Conservation (phyloP, 2,797 vertebrate species). For the Ambastaia sidthimunki region DNA sequence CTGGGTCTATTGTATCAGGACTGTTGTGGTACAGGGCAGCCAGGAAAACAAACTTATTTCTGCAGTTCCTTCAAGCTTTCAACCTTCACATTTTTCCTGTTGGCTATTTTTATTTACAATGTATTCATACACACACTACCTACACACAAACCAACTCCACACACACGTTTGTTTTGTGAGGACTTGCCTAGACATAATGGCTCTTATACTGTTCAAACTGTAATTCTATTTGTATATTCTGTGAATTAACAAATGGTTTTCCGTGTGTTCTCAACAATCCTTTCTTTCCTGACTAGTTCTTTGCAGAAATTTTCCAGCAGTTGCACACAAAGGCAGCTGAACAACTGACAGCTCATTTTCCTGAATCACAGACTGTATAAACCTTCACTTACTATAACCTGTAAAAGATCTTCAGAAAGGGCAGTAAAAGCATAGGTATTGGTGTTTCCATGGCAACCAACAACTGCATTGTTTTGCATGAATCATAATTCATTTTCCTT, state of each 20-base stretch:
- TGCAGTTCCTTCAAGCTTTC: conserved; percentile 37
- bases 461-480: conserved; percentile 53
- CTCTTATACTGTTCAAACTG: no score
- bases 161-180: background rate
- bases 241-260: conserved; percentile 1
- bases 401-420: conserved; percentile 28
- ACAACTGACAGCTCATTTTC: conserved; percentile 36
- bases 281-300: background rate
- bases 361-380: conserved; percentile 49
- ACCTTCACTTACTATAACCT: conserved; percentile 34
- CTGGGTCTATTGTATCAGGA: conserved; percentile 53
- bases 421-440: conserved; percentile 54
- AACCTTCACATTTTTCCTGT: conserved; percentile 45
- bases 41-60: conserved; percentile 41
- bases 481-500: conserved; percentile 62
- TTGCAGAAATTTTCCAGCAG: conserved; percentile 21
- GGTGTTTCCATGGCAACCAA: conserved; percentile 63
- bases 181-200: no score
- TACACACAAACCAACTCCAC: conserved; percentile 10
- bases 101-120: background rate
- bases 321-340: background rate
- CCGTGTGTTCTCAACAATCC: conserved; percentile 15
- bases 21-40: conserved; percentile 20
- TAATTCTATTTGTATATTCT: no score
- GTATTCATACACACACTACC: conserved; percentile 19